Evolutionary conservation across 1,140 invertebrate species (phyloP).

Genomic region (Chymomyza costata): DNA sequence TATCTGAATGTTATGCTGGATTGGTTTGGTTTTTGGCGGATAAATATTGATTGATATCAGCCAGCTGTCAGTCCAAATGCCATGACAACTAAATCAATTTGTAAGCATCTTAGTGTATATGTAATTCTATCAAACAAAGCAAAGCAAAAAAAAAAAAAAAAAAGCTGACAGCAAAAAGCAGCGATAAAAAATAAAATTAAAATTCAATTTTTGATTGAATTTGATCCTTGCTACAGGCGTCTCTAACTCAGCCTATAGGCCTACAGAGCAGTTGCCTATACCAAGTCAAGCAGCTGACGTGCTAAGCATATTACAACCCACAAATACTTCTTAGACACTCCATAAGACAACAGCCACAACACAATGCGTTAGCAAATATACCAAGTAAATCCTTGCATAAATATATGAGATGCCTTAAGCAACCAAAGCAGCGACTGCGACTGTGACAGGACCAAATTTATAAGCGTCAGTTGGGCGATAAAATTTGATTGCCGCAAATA

Average conservation of each 20-base stretch:
- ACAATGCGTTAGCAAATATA: constrained; percentile 3
- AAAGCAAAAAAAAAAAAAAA: no score
- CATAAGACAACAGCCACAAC: no score
- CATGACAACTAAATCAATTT: constrained; percentile 53
- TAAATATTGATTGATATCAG: constrained; percentile 55
- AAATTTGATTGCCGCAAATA: constrained; percentile 66
- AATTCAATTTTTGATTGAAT: constrained; percentile 65
- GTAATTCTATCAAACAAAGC: constrained; percentile 48
- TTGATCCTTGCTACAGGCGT: constrained; percentile 40
- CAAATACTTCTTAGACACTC: no score
- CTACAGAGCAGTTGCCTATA: constrained; percentile 8
- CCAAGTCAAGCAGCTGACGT: constrained; percentile 33
- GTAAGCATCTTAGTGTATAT: constrained; percentile 6
- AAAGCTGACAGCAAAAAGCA: constrained; percentile 36
- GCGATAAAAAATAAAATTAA: constrained; percentile 26
- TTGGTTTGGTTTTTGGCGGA: no score
- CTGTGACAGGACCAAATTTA: constrained; percentile 56
- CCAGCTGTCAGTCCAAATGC: constrained; percentile 4
- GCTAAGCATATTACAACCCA: constrained; percentile 60
- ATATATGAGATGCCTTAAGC: constrained; percentile 30
- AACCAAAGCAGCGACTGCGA: constrained; percentile 5
- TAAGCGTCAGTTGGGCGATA: constrained; percentile 64
- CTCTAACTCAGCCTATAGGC: constrained; percentile 24
- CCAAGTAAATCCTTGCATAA: constrained; percentile 30
- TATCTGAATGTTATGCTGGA: no score